Evolutionary conservation across 1,140 invertebrate genomes (phyloP).

Genomic region (Anadara kagoshimensis): DNA sequence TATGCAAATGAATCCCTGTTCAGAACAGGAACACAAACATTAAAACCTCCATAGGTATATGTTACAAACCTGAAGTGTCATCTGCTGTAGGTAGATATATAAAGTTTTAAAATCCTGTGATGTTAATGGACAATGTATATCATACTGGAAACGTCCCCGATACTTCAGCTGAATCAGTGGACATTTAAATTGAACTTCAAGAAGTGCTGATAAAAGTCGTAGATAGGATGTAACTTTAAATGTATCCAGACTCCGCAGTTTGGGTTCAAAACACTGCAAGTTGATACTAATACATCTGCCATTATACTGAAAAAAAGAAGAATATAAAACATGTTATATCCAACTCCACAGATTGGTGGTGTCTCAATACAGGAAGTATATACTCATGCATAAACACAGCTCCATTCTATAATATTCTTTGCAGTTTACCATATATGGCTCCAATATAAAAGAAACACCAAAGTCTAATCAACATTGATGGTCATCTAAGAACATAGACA

Average conservation of each 20-base stretch:
- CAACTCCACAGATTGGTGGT: background rate
- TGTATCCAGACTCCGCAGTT: no score
- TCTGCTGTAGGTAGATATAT: slow-evolving; percentile 26
- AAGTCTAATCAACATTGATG: background rate
- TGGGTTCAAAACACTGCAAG: no score
- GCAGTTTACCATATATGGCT: background rate
- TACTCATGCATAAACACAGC: no score
- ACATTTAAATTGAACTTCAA: slow-evolving; percentile 18
- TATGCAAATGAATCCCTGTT: no score
- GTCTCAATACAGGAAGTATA: no score
- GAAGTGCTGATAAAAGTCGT: slow-evolving; percentile 7
- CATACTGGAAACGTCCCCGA: slow-evolving; percentile 9
- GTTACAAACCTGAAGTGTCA: slow-evolving; percentile 24
- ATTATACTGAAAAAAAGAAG: background rate
- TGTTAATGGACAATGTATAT: slow-evolving; percentile 23
- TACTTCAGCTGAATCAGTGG: slow-evolving; percentile 5
- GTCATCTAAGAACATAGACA: no score
- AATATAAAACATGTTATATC: background rate
- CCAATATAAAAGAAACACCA: background rate
- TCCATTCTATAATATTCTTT: no score
- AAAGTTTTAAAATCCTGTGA: slow-evolving; percentile 19
- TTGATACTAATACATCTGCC: background rate
- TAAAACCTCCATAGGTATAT: background rate
- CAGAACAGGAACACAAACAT: no score
- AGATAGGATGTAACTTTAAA: slow-evolving; percentile 4